Conservation (phyloP, 2,888 invertebrate genomes). For the Gandaritis pyraliata region DNA sequence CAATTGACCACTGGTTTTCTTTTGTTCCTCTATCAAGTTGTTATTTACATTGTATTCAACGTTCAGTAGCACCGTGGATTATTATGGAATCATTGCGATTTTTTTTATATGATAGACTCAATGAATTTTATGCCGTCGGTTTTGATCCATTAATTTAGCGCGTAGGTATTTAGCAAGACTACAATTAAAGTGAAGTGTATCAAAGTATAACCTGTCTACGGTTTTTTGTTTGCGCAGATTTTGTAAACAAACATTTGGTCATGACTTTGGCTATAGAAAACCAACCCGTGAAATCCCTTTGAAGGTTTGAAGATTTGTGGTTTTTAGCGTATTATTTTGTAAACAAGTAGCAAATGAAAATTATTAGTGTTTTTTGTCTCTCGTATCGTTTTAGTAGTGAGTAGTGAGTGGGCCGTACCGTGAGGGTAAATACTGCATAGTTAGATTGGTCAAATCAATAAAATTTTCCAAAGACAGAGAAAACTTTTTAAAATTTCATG, state of each 20-base stretch:
- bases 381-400: neutral
- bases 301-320: conserved; percentile 33
- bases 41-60: no score
- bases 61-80: no score
- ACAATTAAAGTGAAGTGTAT: no score
- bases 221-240: neutral
- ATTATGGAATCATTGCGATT: no score
- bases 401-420: neutral
- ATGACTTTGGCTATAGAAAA: conserved; percentile 35
- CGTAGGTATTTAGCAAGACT: no score
- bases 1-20: neutral
- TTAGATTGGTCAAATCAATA: no score
- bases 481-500: no score
- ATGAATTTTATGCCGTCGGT: no score
- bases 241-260: conserved; percentile 14
- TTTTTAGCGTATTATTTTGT: conserved; percentile 27
- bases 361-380: neutral
- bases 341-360: conserved; percentile 6
- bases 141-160: no score
- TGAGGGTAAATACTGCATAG: neutral
- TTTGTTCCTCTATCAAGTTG: neutral
- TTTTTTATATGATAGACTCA: no score
- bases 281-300: conserved; percentile 38
- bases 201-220: no score
- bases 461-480: no score